Conservation (phyloP, 2,888 invertebrate species). For the Leucania comma region DNA sequence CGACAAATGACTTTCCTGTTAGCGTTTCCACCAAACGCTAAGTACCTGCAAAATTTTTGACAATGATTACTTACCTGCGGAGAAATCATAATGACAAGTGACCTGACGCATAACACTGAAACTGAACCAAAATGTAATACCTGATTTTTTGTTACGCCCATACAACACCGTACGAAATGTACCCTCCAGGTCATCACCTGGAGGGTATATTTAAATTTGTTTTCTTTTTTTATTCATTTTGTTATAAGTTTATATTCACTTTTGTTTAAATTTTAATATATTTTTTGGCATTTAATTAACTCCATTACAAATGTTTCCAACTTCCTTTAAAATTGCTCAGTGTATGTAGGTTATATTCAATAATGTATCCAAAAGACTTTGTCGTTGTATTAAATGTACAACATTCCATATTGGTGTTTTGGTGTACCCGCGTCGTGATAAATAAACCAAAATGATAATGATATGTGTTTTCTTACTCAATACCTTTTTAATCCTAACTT, state of each 20-base stretch:
- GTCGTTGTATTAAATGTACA: conserved; percentile 67
- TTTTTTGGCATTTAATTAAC: conserved; percentile 28
- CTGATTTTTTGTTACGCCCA: conserved; percentile 29
- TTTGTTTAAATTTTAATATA: conserved; percentile 34
- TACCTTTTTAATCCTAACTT: neutral
- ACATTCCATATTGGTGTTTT: conserved; percentile 74
- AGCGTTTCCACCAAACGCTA: too few species aligned
- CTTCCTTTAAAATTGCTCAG: conserved; percentile 66
- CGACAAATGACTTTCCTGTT: too few species aligned
- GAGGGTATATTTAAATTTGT: conserved; percentile 29
- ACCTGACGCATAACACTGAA: neutral
- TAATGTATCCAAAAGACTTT: conserved; percentile 49
- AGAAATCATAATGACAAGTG: too few species aligned
- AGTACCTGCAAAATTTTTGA: too few species aligned
- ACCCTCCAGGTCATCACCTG: conserved; percentile 11
- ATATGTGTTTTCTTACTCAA: conserved; percentile 28
- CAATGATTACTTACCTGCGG: too few species aligned
- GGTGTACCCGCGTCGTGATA: conserved; percentile 79
- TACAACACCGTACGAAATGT: conserved; percentile 22
- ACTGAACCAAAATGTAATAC: neutral
- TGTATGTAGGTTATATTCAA: conserved; percentile 49
- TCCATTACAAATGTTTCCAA: conserved; percentile 26
- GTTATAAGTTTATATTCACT: conserved; percentile 23
- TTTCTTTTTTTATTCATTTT: conserved; percentile 27
- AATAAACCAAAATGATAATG: conserved; percentile 84